Evolutionary conservation across 2,797 vertebrate species (phyloP).

Genomic region (Botia almorhae): DNA sequence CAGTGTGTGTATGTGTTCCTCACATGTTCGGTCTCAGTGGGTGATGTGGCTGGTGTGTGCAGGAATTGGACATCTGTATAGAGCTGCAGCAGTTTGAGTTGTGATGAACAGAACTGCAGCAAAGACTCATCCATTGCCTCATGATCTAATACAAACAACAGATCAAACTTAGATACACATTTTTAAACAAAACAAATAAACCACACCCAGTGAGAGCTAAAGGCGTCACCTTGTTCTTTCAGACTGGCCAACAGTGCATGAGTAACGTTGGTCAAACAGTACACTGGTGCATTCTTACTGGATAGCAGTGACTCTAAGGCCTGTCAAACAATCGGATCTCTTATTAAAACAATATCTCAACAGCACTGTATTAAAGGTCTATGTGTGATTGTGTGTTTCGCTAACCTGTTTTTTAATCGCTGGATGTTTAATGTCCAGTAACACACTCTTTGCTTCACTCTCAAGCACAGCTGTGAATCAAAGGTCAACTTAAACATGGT

Average conservation of each 20-base stretch:
- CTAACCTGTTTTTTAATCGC: constrained; percentile 93
- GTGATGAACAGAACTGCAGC: constrained; percentile 86
- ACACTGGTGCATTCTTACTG: constrained; percentile 83
- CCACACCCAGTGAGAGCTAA: background rate
- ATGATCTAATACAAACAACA: constrained; percentile 75
- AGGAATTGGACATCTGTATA: constrained; percentile 86
- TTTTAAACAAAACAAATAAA: constrained; percentile 26
- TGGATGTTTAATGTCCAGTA: constrained; percentile 95
- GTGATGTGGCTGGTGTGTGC: constrained; percentile 68
- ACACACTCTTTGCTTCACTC: constrained; percentile 84
- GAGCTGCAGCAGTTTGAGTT: constrained; percentile 88
- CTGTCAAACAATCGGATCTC: constrained; percentile 70
- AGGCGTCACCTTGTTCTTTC: constrained; percentile 83
- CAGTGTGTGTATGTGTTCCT: constrained; percentile 57
- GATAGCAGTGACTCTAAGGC: constrained; percentile 90
- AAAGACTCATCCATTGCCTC: constrained; percentile 87
- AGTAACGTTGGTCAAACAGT: constrained; percentile 85
- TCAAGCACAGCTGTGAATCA: constrained; percentile 81
- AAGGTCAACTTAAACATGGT: background rate
- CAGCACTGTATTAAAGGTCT: background rate
- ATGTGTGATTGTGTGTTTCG: background rate
- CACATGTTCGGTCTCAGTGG: constrained; percentile 78
- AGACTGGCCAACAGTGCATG: constrained; percentile 83
- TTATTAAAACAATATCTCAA: background rate
- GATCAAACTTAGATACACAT: constrained; percentile 12